Base-by-base conservation (phyloP, 1,140 invertebrate species). In the Drosophila eugracilis region DNA sequence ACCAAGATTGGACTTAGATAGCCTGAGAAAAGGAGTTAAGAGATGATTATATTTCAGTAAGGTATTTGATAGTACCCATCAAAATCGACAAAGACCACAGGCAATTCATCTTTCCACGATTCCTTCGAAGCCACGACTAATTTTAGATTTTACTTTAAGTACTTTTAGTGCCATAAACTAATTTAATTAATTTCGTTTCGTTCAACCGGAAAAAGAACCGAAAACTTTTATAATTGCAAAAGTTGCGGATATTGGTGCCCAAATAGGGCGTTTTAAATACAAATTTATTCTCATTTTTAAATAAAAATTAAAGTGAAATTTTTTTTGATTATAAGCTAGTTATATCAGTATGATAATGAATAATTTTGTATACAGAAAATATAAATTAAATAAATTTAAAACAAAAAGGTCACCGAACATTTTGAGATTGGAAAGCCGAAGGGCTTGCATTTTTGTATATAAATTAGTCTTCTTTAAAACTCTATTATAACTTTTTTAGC, bases 121-220 rank as follows among this genome's bases (percentile, higher is more conserved):
- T 19, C 6, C 9, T 24, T 26, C 2, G 10, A 52, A 15, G 21
- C 4, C 24, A 2, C 4, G 10, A 7, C 0, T 9, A 22, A 39
- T 6, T 36, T 26, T 67, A 17, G 19, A 4, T 30, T 24, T 50
- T 15, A 17, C 3, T 44, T 3, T 30, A 19, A 50, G 34, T 30
- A 15, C 21, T 37, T 7, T 14, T 14, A 12, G 32, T 21, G 22
- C 15, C 10, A n/a, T 15, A 12, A 9, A 4, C 22, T 30, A 26
- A 12, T 10, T 67, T 12, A 67, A 53, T 42, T 1, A 34, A 66
- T 17, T 69, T 67, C 3, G 37, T 9, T 36, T 44, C 22, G 28
- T 17, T 36, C 30, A 44, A 37, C 39, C 21, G 21, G 1, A 50
- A 34, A 34, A 5, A 6, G 15, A 26, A 10, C 32, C 62, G 17